Conservation (phyloP, 2,797 vertebrate species). For the Kryptopterus vitreolus region DNA sequence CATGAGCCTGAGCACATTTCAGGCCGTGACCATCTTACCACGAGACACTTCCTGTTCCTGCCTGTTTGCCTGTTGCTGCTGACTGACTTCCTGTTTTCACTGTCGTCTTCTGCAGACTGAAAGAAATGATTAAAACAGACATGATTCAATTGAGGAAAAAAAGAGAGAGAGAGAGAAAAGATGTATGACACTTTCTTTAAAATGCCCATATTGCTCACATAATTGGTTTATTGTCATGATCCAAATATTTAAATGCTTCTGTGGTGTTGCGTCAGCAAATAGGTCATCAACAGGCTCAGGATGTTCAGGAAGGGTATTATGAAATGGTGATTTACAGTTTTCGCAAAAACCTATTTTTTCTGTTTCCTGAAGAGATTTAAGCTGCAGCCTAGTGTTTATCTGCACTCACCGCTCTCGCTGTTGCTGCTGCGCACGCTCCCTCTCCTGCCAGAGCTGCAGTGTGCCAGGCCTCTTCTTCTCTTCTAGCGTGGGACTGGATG, state of each 20-base stretch:
- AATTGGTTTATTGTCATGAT: neutral
- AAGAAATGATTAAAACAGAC: conserved; percentile 36
- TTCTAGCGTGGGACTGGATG: conserved; percentile 71
- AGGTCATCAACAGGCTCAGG: conserved; percentile 4
- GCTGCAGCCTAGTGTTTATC: neutral
- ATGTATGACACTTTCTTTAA: neutral
- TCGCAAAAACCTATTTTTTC: no score
- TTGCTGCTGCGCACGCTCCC: conserved; percentile 77
- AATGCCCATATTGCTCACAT: neutral
- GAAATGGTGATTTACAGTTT: no score
- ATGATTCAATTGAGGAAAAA: neutral
- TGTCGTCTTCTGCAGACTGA: conserved; percentile 70
- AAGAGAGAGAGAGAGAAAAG: neutral
- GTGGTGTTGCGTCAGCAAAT: neutral
- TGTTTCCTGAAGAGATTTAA: no score
- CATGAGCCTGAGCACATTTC: neutral
- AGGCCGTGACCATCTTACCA: conserved; percentile 58
- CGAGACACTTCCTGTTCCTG: conserved; percentile 75
- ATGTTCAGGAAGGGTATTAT: neutral
- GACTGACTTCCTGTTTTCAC: conserved; percentile 77
- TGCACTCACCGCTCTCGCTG: conserved; percentile 64
- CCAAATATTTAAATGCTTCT: neutral
- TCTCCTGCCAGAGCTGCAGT: conserved; percentile 86
- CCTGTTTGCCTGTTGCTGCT: conserved; percentile 50
- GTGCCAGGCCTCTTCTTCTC: conserved; percentile 79